Evolutionary conservation across 2,113 vertebrate species (phyloP).

Genomic region (Oryzias curvinotus): DNA sequence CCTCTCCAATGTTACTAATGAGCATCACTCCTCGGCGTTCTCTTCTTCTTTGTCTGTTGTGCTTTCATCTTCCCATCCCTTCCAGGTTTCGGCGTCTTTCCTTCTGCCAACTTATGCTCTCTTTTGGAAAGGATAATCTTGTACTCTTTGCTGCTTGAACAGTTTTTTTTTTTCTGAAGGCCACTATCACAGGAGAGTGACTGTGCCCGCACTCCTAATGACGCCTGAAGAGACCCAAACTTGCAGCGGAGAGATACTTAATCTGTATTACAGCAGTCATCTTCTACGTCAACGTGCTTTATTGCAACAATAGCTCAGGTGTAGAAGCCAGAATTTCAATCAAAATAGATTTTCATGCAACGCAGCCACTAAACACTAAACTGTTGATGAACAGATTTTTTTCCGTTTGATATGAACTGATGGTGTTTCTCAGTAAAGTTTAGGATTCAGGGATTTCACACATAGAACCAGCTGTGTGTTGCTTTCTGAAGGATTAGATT

Average conservation of each 20-base stretch:
- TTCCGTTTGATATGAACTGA: background rate
- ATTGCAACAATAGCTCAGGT: background rate
- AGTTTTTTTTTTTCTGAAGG: slow-evolving; percentile 32
- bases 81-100: background rate
- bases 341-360: no score
- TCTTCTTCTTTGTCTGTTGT: slow-evolving; percentile 21
- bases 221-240: slow-evolving; percentile 51
- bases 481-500: no score
- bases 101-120: slow-evolving; percentile 12
- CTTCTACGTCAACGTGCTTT: slow-evolving; percentile 6
- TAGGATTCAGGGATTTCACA: background rate
- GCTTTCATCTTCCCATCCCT: slow-evolving; percentile 18
- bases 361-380: no score
- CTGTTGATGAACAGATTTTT: background rate
- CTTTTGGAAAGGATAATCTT: slow-evolving; percentile 20
- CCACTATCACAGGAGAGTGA: slow-evolving; percentile 32
- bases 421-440: background rate
- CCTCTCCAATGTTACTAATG: slow-evolving; percentile 39
- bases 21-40: slow-evolving; percentile 7
- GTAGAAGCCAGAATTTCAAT: background rate
- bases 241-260: slow-evolving; percentile 47
- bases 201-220: slow-evolving; percentile 49
- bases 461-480: no score
- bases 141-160: slow-evolving; percentile 16
- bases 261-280: slow-evolving; percentile 24